These are phyloP conservation scores for Octomys mimax DNA, from an alignment of 2,797 vertebrate genomes.

Conservation along the genomic window DNA sequence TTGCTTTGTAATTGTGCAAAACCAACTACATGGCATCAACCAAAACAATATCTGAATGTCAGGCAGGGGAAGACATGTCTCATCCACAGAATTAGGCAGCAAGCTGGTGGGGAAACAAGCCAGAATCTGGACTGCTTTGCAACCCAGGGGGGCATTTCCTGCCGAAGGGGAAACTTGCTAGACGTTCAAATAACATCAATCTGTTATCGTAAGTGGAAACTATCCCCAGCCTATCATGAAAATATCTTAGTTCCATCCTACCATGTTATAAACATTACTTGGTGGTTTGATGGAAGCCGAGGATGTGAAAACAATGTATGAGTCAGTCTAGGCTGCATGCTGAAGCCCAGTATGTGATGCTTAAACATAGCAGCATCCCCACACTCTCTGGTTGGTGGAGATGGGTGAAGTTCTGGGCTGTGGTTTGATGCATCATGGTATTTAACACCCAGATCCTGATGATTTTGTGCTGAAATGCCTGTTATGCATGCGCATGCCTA, in stretches of 20 bases:
- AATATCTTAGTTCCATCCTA: conserved; percentile 55
- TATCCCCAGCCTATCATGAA: conserved; percentile 61
- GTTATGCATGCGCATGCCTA: neutral
- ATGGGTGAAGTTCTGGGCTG: neutral
- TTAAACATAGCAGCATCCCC: conserved; percentile 33
- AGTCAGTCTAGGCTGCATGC: conserved; percentile 10
- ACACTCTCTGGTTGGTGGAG: neutral
- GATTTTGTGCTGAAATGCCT: conserved; percentile 39
- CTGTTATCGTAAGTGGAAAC: conserved; percentile 67
- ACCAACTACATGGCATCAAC: neutral
- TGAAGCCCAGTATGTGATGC: neutral
- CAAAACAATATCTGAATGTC: neutral
- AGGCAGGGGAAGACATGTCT: neutral
- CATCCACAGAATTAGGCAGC: conserved; percentile 28
- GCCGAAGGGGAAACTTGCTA: neutral
- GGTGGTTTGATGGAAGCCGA: conserved; percentile 68
- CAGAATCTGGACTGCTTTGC: conserved; percentile 23
- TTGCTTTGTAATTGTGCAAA: conserved; percentile 9
- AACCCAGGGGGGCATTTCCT: neutral
- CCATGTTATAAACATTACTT: conserved; percentile 60
- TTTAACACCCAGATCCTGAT: neutral
- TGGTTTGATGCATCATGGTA: conserved; percentile 21
- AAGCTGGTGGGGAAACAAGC: neutral
- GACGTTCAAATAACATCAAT: conserved; percentile 50
- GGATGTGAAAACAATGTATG: conserved; percentile 69